A percentile compares a stretch with the other conserved stretches of the same genome.
phyloP scores from a whole-genome alignment of 2,888 invertebrate genomes.

The Papilio demoleus region DNA sequence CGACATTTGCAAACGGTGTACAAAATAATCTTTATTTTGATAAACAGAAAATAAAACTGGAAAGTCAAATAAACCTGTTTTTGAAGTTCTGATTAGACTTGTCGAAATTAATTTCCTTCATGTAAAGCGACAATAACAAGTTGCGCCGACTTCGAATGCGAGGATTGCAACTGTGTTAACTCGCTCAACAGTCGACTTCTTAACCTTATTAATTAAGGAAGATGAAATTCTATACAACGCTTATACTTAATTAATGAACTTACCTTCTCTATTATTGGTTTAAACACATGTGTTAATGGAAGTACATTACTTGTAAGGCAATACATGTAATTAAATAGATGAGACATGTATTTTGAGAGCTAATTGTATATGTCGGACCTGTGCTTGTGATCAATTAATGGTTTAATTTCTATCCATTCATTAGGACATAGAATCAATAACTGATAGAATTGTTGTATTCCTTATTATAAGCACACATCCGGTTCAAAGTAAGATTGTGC shows the following conservation, averaged over 20 bases:
- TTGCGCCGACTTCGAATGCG: constrained; percentile 2
- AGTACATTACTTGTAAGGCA: not conserved
- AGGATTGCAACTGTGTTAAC: constrained; percentile 6
- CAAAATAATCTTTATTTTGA: not conserved
- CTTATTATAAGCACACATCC: not conserved
- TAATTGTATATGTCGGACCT: not conserved
- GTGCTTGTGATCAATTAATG: not conserved
- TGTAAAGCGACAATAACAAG: not conserved
- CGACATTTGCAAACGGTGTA: not conserved
- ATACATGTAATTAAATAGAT: not conserved
- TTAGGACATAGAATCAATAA: not conserved
- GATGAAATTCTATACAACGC: constrained; percentile 9
- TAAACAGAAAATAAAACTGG: not conserved
- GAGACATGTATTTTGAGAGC: not conserved
- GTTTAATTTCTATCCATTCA: not conserved
- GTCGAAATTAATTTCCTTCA: not conserved
- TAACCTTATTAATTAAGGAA: constrained; percentile 13
- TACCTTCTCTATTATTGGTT: not conserved
- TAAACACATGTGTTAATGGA: constrained; percentile 1
- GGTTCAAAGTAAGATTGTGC: not conserved
- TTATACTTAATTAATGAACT: constrained; percentile 2
- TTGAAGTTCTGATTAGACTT: not conserved
- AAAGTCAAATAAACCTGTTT: constrained; percentile 3
- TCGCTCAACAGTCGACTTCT: constrained; percentile 1
- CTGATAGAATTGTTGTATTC: not conserved